These are phyloP conservation scores for Prolemur simus DNA, from an alignment of 2,113 vertebrate species.

Conservation along the genomic window DNA sequence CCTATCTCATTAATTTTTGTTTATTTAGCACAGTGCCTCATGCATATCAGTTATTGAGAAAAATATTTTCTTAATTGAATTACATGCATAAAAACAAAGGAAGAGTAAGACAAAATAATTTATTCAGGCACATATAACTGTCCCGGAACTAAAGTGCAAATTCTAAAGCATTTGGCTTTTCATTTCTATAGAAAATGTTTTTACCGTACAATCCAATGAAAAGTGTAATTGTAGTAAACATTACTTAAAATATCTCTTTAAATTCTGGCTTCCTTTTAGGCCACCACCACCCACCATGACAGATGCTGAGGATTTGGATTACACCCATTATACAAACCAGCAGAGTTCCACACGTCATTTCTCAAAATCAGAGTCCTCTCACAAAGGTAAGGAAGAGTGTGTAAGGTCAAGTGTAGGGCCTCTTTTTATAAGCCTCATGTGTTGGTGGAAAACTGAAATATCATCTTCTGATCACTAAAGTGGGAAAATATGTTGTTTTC, in stretches of 20 bases:
- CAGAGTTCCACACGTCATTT: constrained; percentile 78
- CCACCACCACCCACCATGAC: constrained; percentile 70
- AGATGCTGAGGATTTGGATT: constrained; percentile 70
- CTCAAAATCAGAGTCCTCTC: constrained; percentile 82
- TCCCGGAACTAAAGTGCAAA: not conserved
- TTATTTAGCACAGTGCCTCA: not conserved
- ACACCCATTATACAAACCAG: constrained; percentile 73
- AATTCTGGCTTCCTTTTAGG: constrained; percentile 64
- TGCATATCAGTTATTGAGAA: not conserved
- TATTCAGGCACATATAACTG: not conserved
- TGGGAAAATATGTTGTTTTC: not conserved
- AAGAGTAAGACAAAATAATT: not conserved
- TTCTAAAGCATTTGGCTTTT: not conserved
- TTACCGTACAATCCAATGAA: not conserved
- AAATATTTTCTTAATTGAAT: constrained; percentile 5
- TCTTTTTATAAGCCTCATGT: not conserved
- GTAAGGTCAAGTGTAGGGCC: not conserved
- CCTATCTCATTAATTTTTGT: not conserved
- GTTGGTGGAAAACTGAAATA: not conserved
- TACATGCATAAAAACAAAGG: not conserved
- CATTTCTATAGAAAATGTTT: not conserved
- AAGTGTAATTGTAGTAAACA: not conserved
- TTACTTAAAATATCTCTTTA: not conserved
- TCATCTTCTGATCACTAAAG: not conserved
- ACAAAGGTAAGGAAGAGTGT: constrained; percentile 82